Evolutionary conservation across 1,140 invertebrate species (phyloP).

Genomic region (Tetramorium simillimum): DNA sequence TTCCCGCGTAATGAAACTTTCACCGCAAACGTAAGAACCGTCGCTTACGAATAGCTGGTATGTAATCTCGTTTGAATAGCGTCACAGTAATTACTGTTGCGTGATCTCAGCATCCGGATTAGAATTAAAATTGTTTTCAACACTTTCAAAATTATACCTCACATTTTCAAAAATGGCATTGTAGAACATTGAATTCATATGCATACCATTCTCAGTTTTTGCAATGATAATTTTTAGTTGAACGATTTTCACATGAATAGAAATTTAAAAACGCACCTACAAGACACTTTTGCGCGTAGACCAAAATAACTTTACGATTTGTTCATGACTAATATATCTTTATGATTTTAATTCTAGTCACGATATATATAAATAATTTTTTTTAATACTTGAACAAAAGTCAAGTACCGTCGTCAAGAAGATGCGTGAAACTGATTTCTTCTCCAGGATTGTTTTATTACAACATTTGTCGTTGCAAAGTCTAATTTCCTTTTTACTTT

Average conservation of each 20-base stretch:
- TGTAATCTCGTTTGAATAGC: slow-evolving; percentile 7
- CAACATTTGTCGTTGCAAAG: neutral
- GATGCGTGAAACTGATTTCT: neutral
- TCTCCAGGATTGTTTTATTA: neutral
- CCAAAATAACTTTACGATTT: neutral
- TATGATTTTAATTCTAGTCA: neutral
- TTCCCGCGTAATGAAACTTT: slow-evolving; percentile 15
- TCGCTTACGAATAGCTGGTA: neutral
- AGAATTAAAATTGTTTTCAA: slow-evolving; percentile 1
- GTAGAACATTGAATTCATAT: neutral
- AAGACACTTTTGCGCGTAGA: neutral
- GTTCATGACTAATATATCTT: neutral
- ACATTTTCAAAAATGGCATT: neutral
- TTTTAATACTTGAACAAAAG: slow-evolving; percentile 6
- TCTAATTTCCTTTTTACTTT: neutral
- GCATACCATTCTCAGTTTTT: neutral
- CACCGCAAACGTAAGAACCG: slow-evolving; percentile 9
- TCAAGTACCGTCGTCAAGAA: neutral
- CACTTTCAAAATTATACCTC: neutral
- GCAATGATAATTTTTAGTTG: neutral
- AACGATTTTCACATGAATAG: neutral
- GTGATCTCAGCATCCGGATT: neutral
- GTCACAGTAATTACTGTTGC: neutral
- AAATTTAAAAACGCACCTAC: neutral
- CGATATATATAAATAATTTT: neutral